phyloP scores from a whole-genome alignment of 2,113 vertebrate genomes.

The Pygoscelis antarcticus region DNA sequence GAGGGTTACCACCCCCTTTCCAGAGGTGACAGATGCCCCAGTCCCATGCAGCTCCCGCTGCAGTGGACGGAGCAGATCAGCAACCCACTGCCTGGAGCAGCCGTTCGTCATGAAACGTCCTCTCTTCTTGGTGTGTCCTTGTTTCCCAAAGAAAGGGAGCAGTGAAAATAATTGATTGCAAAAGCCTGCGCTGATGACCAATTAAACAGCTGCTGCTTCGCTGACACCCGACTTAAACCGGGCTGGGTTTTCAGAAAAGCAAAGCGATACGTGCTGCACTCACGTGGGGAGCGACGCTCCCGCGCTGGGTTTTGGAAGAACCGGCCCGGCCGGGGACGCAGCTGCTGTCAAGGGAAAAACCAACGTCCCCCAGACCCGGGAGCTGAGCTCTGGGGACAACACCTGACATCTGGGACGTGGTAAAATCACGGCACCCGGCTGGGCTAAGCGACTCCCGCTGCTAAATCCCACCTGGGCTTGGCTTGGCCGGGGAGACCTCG shows the following conservation, averaged over 20 bases:
- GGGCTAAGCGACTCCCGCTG: background rate
- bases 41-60: background rate
- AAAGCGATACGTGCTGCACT: background rate
- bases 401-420: background rate
- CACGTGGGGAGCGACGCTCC: background rate
- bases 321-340: background rate
- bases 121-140: background rate
- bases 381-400: background rate
- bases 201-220: background rate
- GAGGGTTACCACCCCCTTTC: background rate
- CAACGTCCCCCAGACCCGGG: background rate
- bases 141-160: background rate
- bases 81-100: background rate
- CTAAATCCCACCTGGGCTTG: background rate
- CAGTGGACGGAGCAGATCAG: background rate
- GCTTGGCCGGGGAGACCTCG: background rate
- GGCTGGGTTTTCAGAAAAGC: background rate
- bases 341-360: background rate
- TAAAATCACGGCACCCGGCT: accelerated
- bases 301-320: background rate
- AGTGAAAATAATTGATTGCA: background rate
- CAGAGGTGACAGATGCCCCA: background rate
- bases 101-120: background rate
- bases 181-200: background rate
- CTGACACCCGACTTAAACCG: background rate